Evolutionary conservation across 1,140 invertebrate genomes (phyloP), one percentile per base, ranked within the genome.

Genomic region (Cylas formicarius): DNA sequence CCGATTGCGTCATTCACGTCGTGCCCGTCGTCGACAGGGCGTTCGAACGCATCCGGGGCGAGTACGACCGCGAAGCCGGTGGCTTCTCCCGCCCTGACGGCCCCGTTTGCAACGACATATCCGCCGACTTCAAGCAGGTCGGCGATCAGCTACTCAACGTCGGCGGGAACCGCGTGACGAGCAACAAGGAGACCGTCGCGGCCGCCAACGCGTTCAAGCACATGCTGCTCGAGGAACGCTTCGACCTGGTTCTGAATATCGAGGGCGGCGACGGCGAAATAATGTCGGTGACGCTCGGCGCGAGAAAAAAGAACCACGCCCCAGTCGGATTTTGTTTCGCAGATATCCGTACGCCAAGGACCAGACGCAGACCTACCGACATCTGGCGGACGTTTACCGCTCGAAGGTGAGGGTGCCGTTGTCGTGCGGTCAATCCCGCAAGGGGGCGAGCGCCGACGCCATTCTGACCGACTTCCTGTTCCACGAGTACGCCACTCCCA

Each of bases 1-100:
- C 81, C 27, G 80, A 80, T 36, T 68, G 78, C 4, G 81, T 90
- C 16, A 61, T 95, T 20, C 83, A 91, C 60, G 77, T 96, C 40
- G 74, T 93, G 48, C 89, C 89, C 1, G 75, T 72, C 10, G 54
- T 83, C 0, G 78, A 82, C 58, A 68, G 69, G 6, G 58, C 69
- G 5, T 78, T 75, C 51, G 69, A 74, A 11, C 67, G 70, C 28
- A 63, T 66, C 13, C 65, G 64, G 64, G 62, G 64, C 0, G 49
- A 56, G 24, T 65, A 58, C 37, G 28, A 39, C 0, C 56, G 56
- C 49, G 38, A 52, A 32, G 48, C 48, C 0, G 5, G 31, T 2
- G 60, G 57, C 7, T 48, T 42, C 13, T 36, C 40, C 4, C 46
- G 50, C 41, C 52, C 57, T 0, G 64, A 72, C 38, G 68, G 73